Evolutionary conservation across 2,888 invertebrate genomes (phyloP).

Genomic region (Microplitis deprimator): DNA sequence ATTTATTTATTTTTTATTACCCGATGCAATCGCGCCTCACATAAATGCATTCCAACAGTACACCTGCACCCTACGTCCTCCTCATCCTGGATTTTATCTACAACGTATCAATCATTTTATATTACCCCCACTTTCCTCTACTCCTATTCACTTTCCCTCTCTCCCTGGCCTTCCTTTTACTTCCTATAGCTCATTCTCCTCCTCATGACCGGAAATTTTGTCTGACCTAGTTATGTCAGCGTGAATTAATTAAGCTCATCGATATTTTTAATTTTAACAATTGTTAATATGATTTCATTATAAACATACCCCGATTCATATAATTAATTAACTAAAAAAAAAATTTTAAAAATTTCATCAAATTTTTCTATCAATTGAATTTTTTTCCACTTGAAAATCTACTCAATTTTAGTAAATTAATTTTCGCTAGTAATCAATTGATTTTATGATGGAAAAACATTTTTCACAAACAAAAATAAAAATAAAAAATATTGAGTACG

Average conservation of each 20-base stretch:
- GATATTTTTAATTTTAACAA: slow-evolving; percentile 8
- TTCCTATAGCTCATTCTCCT: not conserved
- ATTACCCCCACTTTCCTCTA: not conserved
- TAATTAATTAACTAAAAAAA: not conserved
- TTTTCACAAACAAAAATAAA: too few species aligned
- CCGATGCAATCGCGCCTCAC: not conserved
- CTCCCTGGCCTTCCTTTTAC: not conserved
- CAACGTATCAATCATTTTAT: not conserved
- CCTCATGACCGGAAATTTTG: slow-evolving; percentile 31
- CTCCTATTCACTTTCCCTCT: not conserved
- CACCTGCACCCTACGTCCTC: not conserved
- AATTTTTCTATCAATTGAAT: too few species aligned
- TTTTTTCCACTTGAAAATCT: too few species aligned
- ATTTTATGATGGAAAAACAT: too few species aligned
- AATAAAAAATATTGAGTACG: too few species aligned
- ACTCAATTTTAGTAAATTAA: too few species aligned
- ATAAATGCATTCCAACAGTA: not conserved
- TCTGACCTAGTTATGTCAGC: slow-evolving; percentile 40
- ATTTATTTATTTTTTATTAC: not conserved
- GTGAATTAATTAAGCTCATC: not conserved
- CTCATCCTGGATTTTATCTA: slow-evolving; percentile 10
- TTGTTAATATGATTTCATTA: not conserved
- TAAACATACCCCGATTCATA: not conserved
- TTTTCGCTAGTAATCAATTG: too few species aligned
- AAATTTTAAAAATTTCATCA: too few species aligned